Evolutionary conservation across 1,140 invertebrate genomes (phyloP).

Genomic region (Eupristina koningsbergeri): DNA sequence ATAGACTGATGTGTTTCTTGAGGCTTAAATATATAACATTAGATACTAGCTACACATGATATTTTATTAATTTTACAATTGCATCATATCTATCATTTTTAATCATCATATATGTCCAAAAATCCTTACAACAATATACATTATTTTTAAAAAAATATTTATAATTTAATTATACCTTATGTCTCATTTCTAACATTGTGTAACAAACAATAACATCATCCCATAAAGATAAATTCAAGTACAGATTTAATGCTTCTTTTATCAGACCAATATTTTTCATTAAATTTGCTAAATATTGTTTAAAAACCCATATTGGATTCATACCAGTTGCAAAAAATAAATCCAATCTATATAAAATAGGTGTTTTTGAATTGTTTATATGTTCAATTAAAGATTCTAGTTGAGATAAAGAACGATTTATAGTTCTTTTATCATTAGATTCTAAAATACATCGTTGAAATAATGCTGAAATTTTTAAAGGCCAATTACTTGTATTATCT

Average conservation of each 20-base stretch:
- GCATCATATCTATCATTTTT: neutral
- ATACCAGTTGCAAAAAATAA: conserved; percentile 79
- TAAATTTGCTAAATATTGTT: conserved; percentile 84
- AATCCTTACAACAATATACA: too few relatives aligned
- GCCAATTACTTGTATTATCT: conserved; percentile 77
- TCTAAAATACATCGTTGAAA: conserved; percentile 85
- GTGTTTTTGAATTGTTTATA: conserved; percentile 69
- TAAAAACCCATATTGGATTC: conserved; percentile 82
- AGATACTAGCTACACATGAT: too few relatives aligned
- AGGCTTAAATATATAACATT: too few relatives aligned
- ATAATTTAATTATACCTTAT: too few relatives aligned
- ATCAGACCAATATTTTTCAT: conserved; percentile 86
- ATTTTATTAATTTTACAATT: too few relatives aligned
- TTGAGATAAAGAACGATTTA: conserved; percentile 91
- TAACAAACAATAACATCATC: conserved; percentile 95
- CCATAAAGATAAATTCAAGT: conserved; percentile 87
- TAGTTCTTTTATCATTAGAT: conserved; percentile 81
- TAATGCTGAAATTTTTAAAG: conserved; percentile 80
- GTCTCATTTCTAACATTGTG: conserved; percentile 83
- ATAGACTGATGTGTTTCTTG: too few relatives aligned
- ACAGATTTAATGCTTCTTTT: conserved; percentile 91
- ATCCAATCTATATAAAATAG: conserved; percentile 71
- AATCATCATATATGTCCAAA: too few relatives aligned
- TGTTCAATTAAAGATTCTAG: conserved; percentile 84
- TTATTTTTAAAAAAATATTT: too few relatives aligned